A percentile compares a stretch with the other conserved stretches of the same genome.
Evolutionary conservation across 2,113 vertebrate genomes (phyloP).

Genomic region (Oncorhynchus keta): DNA sequence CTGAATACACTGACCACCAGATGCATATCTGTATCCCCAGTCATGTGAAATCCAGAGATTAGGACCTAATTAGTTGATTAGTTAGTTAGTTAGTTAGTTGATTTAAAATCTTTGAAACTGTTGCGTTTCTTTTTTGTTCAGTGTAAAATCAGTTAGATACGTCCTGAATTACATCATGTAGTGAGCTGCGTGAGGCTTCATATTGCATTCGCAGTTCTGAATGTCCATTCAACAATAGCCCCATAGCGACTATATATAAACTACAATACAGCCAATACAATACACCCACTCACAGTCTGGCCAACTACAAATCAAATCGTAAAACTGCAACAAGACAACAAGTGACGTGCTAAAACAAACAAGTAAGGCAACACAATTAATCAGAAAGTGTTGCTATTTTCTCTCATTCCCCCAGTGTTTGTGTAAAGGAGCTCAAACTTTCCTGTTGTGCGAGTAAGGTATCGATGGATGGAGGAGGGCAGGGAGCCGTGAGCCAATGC

Average conservation of each 20-base stretch:
- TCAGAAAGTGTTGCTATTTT: conserved; percentile 67
- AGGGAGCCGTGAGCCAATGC: conserved; percentile 66
- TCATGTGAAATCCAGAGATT: too few relatives aligned
- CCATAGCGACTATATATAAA: neutral
- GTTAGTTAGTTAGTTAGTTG: too few relatives aligned
- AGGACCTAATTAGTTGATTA: too few relatives aligned
- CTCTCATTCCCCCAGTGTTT: conserved; percentile 50
- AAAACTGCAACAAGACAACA: neutral
- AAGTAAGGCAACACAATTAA: conserved; percentile 22
- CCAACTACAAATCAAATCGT: neutral
- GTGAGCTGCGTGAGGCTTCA: too few relatives aligned
- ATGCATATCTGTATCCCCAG: too few relatives aligned
- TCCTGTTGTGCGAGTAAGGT: conserved; percentile 50
- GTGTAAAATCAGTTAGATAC: too few relatives aligned
- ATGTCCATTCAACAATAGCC: neutral
- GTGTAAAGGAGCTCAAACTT: conserved; percentile 63
- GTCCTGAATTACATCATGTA: too few relatives aligned
- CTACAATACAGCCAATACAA: neutral
- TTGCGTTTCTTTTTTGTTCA: too few relatives aligned
- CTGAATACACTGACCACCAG: too few relatives aligned
- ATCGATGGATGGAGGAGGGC: conserved; percentile 21
- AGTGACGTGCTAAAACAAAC: neutral
- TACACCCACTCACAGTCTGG: conserved; percentile 14
- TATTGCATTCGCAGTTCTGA: neutral
- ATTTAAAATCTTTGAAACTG: too few relatives aligned